Conservation (phyloP, 2,797 vertebrate genomes). For the Rhodeus uyekii region DNA sequence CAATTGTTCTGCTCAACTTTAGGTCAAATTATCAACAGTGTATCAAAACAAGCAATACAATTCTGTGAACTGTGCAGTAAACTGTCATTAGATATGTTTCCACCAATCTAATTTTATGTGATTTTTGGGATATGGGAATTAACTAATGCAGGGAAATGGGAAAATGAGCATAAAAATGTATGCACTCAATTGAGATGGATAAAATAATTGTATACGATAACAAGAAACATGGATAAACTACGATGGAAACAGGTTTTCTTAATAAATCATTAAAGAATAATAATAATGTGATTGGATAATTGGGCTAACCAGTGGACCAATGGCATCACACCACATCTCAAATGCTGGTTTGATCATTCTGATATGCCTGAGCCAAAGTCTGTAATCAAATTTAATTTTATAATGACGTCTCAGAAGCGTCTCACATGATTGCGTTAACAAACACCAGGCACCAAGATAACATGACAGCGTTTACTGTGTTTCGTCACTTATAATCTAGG, state of each 20-base stretch:
- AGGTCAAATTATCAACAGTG: not conserved
- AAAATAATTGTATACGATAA: not conserved
- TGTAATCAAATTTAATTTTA: too few species aligned
- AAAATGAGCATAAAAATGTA: not conserved
- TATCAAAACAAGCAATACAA: not conserved
- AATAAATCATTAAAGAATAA: not conserved
- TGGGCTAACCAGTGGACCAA: too few species aligned
- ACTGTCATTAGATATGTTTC: not conserved
- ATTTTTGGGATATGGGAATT: too few species aligned
- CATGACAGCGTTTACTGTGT: too few species aligned
- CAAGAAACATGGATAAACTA: not conserved
- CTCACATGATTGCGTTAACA: too few species aligned
- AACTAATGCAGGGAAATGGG: not conserved
- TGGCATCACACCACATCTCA: too few species aligned
- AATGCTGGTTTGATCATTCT: too few species aligned
- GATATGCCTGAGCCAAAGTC: too few species aligned
- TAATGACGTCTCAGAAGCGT: too few species aligned
- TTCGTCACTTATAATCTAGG: too few species aligned
- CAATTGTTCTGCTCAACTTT: not conserved
- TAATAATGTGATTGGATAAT: too few species aligned
- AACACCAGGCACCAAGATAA: too few species aligned
- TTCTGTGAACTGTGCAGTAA: not conserved
- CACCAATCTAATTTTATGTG: not conserved
- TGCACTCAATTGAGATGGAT: not conserved
- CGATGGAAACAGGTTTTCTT: not conserved